These are phyloP conservation scores for Mantis religiosa DNA, from an alignment of 2,888 invertebrate genomes.

Conservation along the genomic window DNA sequence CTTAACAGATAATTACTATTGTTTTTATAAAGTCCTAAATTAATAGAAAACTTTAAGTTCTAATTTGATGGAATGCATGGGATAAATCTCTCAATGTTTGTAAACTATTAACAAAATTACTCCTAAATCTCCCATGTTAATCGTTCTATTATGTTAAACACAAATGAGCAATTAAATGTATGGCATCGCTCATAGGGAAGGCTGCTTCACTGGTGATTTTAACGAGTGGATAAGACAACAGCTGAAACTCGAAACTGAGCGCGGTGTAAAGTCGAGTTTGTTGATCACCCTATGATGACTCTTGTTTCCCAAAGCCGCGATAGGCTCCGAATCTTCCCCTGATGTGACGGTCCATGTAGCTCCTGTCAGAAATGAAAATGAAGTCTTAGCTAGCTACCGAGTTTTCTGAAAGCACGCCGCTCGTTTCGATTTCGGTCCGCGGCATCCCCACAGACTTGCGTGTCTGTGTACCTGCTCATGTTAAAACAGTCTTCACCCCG, in stretches of 20 bases:
- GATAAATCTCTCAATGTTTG: too few relatives aligned
- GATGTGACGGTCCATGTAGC: not conserved
- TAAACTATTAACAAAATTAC: too few relatives aligned
- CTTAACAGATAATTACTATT: too few relatives aligned
- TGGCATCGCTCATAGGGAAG: too few relatives aligned
- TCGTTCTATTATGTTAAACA: too few relatives aligned
- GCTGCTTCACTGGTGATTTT: too few relatives aligned
- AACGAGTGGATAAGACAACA: too few relatives aligned
- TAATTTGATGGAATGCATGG: too few relatives aligned
- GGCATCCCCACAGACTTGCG: not conserved
- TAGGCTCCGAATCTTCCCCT: not conserved
- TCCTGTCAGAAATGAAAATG: conserved; percentile 8
- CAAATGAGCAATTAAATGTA: too few relatives aligned
- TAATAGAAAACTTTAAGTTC: too few relatives aligned
- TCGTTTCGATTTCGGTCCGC: not conserved
- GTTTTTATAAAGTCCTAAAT: too few relatives aligned
- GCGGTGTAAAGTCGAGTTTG: not conserved
- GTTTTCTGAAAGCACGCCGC: not conserved
- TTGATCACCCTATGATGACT: not conserved
- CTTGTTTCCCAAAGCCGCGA: not conserved
- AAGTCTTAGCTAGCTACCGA: not conserved
- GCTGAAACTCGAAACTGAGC: not conserved
- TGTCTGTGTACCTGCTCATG: not conserved
- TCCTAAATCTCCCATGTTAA: too few relatives aligned
- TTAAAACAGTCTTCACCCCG: not conserved